Base-by-base conservation (phyloP, 2,888 invertebrate genomes). In the Octonoba sinensis region DNA sequence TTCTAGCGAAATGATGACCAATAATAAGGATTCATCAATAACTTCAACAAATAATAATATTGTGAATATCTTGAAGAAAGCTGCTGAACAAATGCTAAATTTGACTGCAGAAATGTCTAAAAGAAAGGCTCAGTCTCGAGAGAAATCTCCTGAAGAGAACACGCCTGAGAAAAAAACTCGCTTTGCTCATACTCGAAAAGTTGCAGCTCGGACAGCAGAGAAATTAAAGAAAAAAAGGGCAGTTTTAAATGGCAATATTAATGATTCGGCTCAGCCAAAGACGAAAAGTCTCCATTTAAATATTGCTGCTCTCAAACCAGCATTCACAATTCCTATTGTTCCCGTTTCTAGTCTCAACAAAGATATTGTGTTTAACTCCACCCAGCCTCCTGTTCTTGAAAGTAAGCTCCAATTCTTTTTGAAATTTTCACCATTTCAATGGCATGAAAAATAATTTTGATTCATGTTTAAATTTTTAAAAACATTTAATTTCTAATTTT, bases 151-250 rank as follows among this genome's bases (percentile, higher is more conserved):
- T 18, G 64, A 69, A 18, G 16, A 18, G 18, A 54, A 27, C 15
- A 49, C 24, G 1, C 72, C 70, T 18, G 82, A 75, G 49, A 82
- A 82, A 59, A 82, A 76, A 22, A 75, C 82, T 20, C 69, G 82
- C 11, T 82, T 82, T 71, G 82, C 82, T 20, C 82, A 82, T 46
- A 82, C 82, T 16, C 82, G 82, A 8, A 82, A 82, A 71, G 82
- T 82, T 20, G 82, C 82, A 22, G 82, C 82, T 49, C 57, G 76
- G 13, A 82, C 66, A 67, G 76, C 76, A 16, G 74, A 82, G 16
- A 62, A 76, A 24, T 36, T 76, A 36, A 82, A 72, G n/a, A 64
- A 60, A 47, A 76, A 72, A 36, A 78, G 57, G 27, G 59, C 60
- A 65, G 49, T 71, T 13, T 36, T 71, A 20, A 71, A 78, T 57